phyloP scores from a whole-genome alignment of 2,113 vertebrate genomes.

The Tretioscincus oriximinensis region DNA sequence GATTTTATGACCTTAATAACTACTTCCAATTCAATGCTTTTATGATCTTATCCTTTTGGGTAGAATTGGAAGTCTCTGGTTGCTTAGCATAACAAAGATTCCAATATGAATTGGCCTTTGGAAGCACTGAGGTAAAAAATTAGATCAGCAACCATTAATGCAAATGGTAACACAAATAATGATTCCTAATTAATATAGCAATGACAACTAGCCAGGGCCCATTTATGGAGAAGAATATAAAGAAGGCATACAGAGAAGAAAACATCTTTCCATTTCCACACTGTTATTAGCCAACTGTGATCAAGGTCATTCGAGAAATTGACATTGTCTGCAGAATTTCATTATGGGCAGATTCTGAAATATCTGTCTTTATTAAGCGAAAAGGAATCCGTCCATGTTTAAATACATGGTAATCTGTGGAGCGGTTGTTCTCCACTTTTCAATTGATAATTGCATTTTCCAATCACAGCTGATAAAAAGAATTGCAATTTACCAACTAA shows the following conservation, averaged over 20 bases:
- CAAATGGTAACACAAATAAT: neutral
- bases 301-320: neutral
- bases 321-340: too few species aligned
- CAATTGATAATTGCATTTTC: too few species aligned
- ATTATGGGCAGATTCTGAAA: too few species aligned
- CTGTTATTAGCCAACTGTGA: neutral
- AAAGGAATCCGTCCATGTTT: too few species aligned
- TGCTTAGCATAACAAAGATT: constrained; percentile 6
- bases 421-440: too few species aligned
- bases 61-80: neutral
- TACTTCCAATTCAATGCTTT: neutral
- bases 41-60: neutral
- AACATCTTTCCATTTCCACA: neutral
- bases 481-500: too few species aligned
- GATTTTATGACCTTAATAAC: neutral
- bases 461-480: too few species aligned
- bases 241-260: neutral
- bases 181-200: constrained; percentile 1
- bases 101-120: neutral
- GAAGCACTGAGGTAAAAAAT: constrained; percentile 3
- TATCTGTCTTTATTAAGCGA: too few species aligned
- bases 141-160: constrained; percentile 5
- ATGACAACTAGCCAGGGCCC: neutral
- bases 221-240: constrained; percentile 1
- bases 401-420: too few species aligned